Evolutionary conservation across 2,113 vertebrate genomes (phyloP).

Genomic region (Lynx canadensis): DNA sequence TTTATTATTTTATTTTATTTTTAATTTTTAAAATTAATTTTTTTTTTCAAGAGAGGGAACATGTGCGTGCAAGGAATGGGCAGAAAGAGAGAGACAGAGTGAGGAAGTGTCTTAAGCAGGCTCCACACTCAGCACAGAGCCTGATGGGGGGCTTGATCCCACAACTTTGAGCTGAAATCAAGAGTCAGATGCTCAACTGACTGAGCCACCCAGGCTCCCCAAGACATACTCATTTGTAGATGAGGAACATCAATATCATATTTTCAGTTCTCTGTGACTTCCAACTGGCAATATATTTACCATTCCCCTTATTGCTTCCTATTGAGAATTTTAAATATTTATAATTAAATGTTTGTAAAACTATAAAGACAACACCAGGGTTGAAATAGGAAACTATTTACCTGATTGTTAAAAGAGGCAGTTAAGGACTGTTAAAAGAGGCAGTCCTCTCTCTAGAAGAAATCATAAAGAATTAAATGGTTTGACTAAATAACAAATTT

Average conservation of each 20-base stretch:
- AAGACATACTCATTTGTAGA: background rate
- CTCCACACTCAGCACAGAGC: too few species aligned
- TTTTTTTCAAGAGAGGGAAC: too few species aligned
- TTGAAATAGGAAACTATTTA: conserved; percentile 23
- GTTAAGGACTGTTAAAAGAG: too few species aligned
- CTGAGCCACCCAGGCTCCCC: too few species aligned
- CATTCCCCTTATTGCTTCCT: background rate
- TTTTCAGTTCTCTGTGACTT: background rate
- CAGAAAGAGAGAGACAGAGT: too few species aligned
- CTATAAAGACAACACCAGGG: background rate
- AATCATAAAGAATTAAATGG: background rate
- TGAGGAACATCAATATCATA: background rate
- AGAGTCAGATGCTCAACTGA: too few species aligned
- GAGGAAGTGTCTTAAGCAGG: too few species aligned
- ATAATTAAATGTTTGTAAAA: conserved; percentile 1
- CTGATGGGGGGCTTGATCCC: too few species aligned
- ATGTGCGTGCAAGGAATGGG: too few species aligned
- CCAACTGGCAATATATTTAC: background rate
- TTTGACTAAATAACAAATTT: background rate
- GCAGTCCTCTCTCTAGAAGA: background rate
- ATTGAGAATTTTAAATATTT: conserved; percentile 42
- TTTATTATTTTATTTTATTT: too few species aligned
- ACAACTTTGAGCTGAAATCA: too few species aligned
- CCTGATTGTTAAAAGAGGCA: background rate
- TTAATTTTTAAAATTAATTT: too few species aligned